These are phyloP conservation scores for Oophaga pumilio DNA, from an alignment of 2,113 vertebrate genomes.

Conservation along the genomic window DNA sequence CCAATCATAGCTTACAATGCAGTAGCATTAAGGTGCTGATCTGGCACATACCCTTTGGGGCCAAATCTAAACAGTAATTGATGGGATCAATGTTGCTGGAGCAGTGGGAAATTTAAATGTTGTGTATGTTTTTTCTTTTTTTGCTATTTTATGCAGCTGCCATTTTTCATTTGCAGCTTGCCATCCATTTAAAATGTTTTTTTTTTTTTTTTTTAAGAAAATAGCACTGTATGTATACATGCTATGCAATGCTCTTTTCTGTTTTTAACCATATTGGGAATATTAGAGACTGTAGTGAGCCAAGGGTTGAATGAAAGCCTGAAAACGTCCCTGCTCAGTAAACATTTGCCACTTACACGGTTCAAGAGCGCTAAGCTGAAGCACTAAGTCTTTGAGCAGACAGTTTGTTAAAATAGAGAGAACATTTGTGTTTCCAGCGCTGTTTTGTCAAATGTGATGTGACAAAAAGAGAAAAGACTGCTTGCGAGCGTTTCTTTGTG, in stretches of 20 bases:
- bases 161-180: neutral
- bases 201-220: neutral
- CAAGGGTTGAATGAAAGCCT: neutral
- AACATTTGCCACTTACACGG: conserved; percentile 50
- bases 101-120: neutral
- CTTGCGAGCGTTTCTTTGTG: conserved; percentile 77
- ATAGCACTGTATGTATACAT: neutral
- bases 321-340: conserved; percentile 28
- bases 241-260: neutral
- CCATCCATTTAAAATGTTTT: neutral
- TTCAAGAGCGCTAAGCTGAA: conserved; percentile 21
- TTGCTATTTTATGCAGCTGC: neutral
- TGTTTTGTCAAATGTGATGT: conserved; percentile 89
- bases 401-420: conserved; percentile 77
- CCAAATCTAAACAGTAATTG: neutral
- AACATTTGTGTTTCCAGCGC: conserved; percentile 83
- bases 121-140: neutral
- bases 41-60: no score
- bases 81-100: neutral
- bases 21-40: no score
- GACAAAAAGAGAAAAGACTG: conserved; percentile 82
- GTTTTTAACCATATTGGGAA: neutral
- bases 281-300: neutral
- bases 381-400: conserved; percentile 67
- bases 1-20: no score